Evolutionary conservation across 2,888 invertebrate species (phyloP).

Genomic region (Euplexia lucipara): DNA sequence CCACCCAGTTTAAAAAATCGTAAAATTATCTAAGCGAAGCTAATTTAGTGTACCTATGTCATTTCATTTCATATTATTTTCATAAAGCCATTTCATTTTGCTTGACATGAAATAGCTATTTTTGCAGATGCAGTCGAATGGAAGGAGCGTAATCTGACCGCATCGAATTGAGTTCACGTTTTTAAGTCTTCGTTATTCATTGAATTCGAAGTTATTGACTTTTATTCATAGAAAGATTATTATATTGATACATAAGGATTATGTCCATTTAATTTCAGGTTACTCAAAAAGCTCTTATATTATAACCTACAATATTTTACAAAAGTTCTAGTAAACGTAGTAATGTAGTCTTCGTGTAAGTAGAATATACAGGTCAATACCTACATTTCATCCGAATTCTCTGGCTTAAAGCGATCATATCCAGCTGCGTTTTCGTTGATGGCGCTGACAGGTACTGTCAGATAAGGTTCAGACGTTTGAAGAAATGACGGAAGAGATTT

Average conservation of each 20-base stretch:
- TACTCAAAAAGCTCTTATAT: neutral
- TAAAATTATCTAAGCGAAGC: no score
- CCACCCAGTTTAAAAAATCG: no score
- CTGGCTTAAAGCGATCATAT: neutral
- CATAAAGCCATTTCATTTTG: constrained; percentile 1
- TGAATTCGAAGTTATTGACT: constrained; percentile 6
- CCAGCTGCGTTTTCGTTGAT: neutral
- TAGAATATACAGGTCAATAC: no score
- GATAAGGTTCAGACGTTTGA: no score
- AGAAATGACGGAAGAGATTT: neutral
- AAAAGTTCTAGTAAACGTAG: no score
- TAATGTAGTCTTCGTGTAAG: no score
- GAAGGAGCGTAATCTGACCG: constrained; percentile 5
- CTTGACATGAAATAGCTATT: neutral
- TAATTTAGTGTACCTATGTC: no score
- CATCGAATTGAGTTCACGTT: constrained; percentile 19
- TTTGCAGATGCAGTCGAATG: constrained; percentile 10
- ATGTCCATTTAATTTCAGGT: neutral
- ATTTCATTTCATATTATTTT: no score
- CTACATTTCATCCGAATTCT: neutral
- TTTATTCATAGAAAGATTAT: neutral
- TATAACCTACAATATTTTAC: no score
- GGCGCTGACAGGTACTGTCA: neutral
- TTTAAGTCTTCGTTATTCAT: constrained; percentile 9
- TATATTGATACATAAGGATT: neutral